Conservation (phyloP, 2,888 invertebrate species). For the Boloria selene region DNA sequence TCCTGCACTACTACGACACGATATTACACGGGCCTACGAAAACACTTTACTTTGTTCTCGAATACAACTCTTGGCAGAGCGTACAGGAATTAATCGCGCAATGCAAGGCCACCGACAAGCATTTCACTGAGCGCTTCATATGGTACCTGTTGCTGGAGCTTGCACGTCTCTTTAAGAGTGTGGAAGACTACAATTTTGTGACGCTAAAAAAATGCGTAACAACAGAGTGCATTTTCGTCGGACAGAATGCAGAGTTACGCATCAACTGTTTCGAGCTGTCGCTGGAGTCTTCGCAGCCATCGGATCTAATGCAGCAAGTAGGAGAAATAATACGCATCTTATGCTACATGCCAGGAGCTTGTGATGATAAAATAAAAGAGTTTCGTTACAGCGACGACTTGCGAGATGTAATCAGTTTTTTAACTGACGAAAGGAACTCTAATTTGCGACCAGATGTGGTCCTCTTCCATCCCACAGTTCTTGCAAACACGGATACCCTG, state of each 20-base stretch:
- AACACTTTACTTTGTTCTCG: constrained; percentile 76
- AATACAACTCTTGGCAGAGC: constrained; percentile 69
- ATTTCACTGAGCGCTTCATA: constrained; percentile 66
- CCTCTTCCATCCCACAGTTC: constrained; percentile 74
- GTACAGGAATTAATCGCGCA: constrained; percentile 61
- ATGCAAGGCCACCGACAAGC: constrained; percentile 59
- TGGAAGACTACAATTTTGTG: constrained; percentile 56
- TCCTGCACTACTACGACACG: constrained; percentile 72
- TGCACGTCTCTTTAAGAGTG: constrained; percentile 59
- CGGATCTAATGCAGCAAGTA: constrained; percentile 58
- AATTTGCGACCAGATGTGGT: constrained; percentile 67
- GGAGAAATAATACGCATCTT: constrained; percentile 60
- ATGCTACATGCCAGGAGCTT: constrained; percentile 49
- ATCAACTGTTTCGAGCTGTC: constrained; percentile 68
- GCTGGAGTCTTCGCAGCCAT: constrained; percentile 28
- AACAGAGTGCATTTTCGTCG: constrained; percentile 61
- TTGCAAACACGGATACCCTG: constrained; percentile 64
- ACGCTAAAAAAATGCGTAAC: constrained; percentile 62
- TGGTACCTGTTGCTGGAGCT: constrained; percentile 71
- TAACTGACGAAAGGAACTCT: constrained; percentile 59
- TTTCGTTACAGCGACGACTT: constrained; percentile 70
- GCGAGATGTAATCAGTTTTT: constrained; percentile 61
- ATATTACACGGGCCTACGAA: constrained; percentile 74
- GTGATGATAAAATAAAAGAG: constrained; percentile 50
- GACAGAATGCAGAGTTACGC: constrained; percentile 62